Base-by-base conservation (phyloP, 2,797 vertebrate genomes). In the Serranus cabrilla region DNA sequence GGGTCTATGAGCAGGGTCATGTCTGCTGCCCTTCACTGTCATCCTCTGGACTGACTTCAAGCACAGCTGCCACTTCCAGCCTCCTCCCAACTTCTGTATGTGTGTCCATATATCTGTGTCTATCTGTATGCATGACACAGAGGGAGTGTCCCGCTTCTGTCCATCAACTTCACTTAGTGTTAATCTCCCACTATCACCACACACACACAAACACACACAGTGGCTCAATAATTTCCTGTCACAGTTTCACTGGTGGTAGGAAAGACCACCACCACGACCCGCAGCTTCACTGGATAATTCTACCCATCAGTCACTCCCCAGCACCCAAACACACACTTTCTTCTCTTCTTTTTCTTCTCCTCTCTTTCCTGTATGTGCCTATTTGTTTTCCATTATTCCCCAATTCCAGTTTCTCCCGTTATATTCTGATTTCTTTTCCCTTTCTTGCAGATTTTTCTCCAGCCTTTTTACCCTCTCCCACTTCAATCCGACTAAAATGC, bases 1-100 rank as follows among this genome's bases (percentile, higher is more conserved):
- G 68, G 51, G 46, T 17, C 1, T 49, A 57, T 68, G 42, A 71
- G 11, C 39, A 3, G 54, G 74, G 76, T 74, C 70, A 74, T 17
- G 70, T 66, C 47, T 11, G 23, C 47, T 65, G 71, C 64, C 78
- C 74, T 23, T 49, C 20, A 14, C 43, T 57, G 57, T 80, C 79
- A 49, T 72, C 52, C 60, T 67, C 63, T 46, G 34, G 31, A 75
- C 55, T 8, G 20, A 60, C 70, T 74, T 75, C 76, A 73, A 37
- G 70, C 75, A 68, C 34, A 31, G 69, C 58, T 21, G 25, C 77
- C 56, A 12, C 66, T 45, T 73, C 55, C 40, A 55, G 47, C 27
- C 58, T 21, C 4, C 23, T 45, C 55, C 23, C 16, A 42, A 2
- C 47, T 9, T 56, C 1, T 65, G 2, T 42, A 3, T 42, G 2